A percentile compares a stretch with the other conserved stretches of the same genome.
phyloP scores from a whole-genome alignment of 2,113 vertebrate species.

The Alosa alosa region DNA sequence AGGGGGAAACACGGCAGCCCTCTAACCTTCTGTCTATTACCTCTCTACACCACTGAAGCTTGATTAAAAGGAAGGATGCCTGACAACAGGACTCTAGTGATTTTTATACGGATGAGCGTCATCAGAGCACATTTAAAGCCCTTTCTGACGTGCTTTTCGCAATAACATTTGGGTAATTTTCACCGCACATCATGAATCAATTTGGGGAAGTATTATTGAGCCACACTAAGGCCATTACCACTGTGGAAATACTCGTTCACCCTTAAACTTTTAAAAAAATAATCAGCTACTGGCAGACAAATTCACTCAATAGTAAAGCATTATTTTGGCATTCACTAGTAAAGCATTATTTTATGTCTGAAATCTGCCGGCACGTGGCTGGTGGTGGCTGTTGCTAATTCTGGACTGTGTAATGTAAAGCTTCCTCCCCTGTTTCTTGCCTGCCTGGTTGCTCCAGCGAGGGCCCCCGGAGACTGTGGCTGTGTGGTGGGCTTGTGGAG shows the following conservation, averaged over 20 bases:
- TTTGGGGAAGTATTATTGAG: not conserved
- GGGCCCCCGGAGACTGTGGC: not conserved
- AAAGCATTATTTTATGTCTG: too few species aligned
- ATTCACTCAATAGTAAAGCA: too few species aligned
- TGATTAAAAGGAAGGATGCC: not conserved
- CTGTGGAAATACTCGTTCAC: not conserved
- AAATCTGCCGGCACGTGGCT: too few species aligned
- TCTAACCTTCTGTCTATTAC: not conserved
- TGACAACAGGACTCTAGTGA: not conserved
- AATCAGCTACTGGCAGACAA: too few species aligned
- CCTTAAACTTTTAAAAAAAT: not conserved
- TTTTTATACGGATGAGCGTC: not conserved
- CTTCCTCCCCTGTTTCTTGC: slow-evolving; percentile 10
- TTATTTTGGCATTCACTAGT: too few species aligned
- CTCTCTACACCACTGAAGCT: not conserved
- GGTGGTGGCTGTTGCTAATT: too few species aligned
- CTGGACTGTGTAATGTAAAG: not conserved
- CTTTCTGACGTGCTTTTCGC: not conserved
- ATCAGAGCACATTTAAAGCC: not conserved
- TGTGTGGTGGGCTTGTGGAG: slow-evolving; percentile 18
- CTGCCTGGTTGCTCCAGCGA: not conserved
- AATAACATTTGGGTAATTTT: not conserved
- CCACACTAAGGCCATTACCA: not conserved
- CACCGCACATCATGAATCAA: not conserved
- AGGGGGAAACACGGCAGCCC: not conserved